Conservation (phyloP, 2,113 vertebrate species). For the Drymodes brunneopygia region DNA sequence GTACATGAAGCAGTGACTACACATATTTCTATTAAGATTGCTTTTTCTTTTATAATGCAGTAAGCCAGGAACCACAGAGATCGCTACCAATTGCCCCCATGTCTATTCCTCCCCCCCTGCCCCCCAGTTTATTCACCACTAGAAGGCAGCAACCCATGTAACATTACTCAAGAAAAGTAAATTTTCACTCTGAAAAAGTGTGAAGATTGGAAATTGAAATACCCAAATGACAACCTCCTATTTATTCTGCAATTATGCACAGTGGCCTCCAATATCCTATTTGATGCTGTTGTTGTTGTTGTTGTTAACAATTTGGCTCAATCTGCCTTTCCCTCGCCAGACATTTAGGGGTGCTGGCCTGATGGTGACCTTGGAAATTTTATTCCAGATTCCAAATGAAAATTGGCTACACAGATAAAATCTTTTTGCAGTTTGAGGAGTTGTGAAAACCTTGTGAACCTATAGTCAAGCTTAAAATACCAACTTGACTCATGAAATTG, state of each 20-base stretch:
- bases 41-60: background rate
- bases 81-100: background rate
- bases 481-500: background rate
- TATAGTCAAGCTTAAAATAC: background rate
- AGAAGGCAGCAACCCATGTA: background rate
- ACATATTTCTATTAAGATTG: background rate
- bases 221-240: background rate
- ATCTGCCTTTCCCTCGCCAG: background rate
- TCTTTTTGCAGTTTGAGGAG: background rate
- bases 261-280: background rate
- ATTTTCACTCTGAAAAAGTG: background rate
- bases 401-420: background rate
- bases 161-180: background rate
- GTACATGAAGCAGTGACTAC: background rate
- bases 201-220: background rate
- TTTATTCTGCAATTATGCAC: background rate
- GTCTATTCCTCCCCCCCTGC: background rate
- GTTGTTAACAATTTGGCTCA: background rate
- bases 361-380: background rate
- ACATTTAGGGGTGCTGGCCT: background rate
- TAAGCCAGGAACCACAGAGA: background rate
- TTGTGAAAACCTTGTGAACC: background rate
- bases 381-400: background rate
- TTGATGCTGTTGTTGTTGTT: background rate
- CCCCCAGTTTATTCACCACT: background rate